These are phyloP conservation scores for Cepphus grylle DNA, from an alignment of 2,113 vertebrate species.

Conservation along the genomic window DNA sequence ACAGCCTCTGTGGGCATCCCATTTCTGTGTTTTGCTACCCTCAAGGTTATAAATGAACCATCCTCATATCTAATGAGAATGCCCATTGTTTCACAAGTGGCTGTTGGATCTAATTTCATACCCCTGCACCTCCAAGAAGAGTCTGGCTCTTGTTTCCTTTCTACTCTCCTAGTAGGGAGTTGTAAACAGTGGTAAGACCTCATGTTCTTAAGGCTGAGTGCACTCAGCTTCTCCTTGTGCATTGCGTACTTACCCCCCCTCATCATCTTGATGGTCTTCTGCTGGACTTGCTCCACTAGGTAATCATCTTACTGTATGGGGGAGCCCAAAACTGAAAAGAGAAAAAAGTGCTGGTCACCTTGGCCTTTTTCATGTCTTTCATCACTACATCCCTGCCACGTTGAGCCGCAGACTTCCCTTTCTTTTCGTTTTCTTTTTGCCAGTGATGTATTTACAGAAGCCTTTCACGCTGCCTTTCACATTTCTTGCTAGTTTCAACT, in stretches of 20 bases:
- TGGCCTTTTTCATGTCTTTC: neutral
- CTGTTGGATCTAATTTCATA: neutral
- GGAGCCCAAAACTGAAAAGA: neutral
- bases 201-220: neutral
- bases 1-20: neutral
- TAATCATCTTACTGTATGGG: neutral
- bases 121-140: no score
- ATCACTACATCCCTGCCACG: fast-evolving
- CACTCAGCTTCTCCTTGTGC: neutral
- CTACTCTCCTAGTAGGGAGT: neutral
- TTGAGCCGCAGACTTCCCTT: neutral
- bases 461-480: neutral
- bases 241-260: neutral
- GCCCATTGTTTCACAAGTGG: neutral
- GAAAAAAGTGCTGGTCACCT: neutral
- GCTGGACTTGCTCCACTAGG: neutral
- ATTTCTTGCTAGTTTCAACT: neutral
- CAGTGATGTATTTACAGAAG: neutral
- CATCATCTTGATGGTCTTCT: neutral
- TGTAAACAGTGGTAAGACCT: neutral
- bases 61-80: neutral
- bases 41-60: neutral
- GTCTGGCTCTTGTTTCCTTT: neutral
- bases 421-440: neutral
- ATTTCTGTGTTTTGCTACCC: neutral